A percentile compares a stretch with the other conserved stretches of the same genome.
These are phyloP conservation scores for Plebejus anna DNA, from an alignment of 2,888 invertebrate species.

Conservation along the genomic window DNA sequence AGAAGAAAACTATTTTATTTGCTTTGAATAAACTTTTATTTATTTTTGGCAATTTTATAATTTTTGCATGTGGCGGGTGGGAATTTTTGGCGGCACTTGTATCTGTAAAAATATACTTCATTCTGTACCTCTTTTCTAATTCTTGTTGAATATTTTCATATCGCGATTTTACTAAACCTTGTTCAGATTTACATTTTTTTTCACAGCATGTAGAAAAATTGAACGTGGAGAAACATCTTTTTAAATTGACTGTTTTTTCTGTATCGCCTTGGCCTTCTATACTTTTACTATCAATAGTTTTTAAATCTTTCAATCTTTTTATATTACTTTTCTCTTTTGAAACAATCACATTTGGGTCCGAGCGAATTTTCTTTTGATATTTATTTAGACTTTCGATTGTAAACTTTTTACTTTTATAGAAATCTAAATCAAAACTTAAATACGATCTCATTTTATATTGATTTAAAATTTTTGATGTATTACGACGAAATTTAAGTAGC, in stretches of 20 bases:
- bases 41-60: neutral
- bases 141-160: conserved; percentile 20
- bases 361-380: neutral
- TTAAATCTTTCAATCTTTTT: neutral
- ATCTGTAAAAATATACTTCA: neutral
- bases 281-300: neutral
- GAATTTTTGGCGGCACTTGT: neutral
- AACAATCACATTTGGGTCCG: neutral
- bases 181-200: conserved; percentile 27
- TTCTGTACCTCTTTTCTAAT: neutral
- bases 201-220: conserved; percentile 25
- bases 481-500: neutral
- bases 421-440: conserved; percentile 41
- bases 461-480: neutral
- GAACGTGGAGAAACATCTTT: conserved; percentile 30
- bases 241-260: conserved; percentile 18
- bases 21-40: neutral
- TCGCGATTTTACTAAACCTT: neutral
- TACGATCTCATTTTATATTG: conserved; percentile 36
- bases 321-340: neutral
- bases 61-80: neutral
- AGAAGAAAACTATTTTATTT: neutral
- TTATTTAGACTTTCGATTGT: neutral
- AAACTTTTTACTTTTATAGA: conserved; percentile 36
- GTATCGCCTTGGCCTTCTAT: conserved; percentile 6